Evolutionary conservation across 2,888 invertebrate genomes (phyloP).

Genomic region (Conops quadrifasciatus): DNA sequence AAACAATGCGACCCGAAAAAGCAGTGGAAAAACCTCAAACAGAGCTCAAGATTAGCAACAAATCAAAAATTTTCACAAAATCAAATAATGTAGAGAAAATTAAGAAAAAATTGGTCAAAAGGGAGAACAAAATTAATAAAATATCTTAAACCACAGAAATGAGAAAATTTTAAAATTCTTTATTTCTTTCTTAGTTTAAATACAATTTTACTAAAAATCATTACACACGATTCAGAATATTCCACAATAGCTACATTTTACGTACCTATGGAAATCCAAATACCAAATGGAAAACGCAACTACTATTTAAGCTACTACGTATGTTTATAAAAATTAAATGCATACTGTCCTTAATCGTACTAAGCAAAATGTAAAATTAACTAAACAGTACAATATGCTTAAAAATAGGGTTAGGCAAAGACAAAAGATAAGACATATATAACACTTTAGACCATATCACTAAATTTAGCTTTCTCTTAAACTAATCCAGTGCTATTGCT

Average conservation of each 20-base stretch:
- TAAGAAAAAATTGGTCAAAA: conserved; percentile 8
- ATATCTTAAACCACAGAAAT: conserved; percentile 3
- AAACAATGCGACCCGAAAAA: conserved; percentile 18
- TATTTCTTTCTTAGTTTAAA: neutral
- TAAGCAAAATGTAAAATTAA: conserved; percentile 6
- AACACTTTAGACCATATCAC: neutral
- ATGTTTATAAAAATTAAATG: conserved; percentile 25
- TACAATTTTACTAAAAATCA: too few relatives aligned
- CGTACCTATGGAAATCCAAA: too few relatives aligned
- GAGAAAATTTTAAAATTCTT: neutral
- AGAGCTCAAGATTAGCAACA: conserved; percentile 38
- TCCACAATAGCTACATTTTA: too few relatives aligned
- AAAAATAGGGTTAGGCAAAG: conserved; percentile 11
- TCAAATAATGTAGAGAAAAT: conserved; percentile 28
- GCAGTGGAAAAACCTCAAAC: conserved; percentile 27
- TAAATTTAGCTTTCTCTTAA: conserved; percentile 1
- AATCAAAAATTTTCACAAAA: conserved; percentile 36
- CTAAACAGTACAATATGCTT: conserved; percentile 16
- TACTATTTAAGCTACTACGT: neutral
- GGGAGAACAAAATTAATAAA: neutral
- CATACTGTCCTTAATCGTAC: conserved; percentile 15
- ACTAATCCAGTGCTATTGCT: conserved; percentile 71
- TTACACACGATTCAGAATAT: too few relatives aligned
- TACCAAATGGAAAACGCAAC: too few relatives aligned
- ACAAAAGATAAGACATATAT: neutral